phyloP scores from a whole-genome alignment of 2,797 vertebrate genomes.

The Hydrolagus colliei region DNA sequence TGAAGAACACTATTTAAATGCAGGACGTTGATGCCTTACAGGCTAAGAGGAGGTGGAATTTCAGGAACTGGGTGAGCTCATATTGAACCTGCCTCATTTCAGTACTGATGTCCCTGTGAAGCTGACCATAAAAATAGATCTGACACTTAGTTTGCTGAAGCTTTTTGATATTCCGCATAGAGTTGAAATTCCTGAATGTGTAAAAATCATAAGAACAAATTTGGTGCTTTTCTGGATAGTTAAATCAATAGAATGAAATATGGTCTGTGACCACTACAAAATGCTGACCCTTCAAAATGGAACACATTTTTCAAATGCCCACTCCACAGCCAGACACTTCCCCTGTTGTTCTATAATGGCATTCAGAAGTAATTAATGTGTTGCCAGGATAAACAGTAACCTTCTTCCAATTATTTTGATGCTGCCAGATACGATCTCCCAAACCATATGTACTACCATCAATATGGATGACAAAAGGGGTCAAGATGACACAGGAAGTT shows the following conservation, averaged over 20 bases:
- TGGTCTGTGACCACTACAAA: background rate
- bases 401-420: constrained; percentile 16
- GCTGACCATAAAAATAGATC: background rate
- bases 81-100: no score
- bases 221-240: background rate
- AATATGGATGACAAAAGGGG: constrained; percentile 24
- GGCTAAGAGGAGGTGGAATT: background rate
- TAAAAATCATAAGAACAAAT: background rate
- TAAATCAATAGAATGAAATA: background rate
- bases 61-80: no score
- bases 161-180: background rate
- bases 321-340: background rate
- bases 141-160: background rate
- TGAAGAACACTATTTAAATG: background rate
- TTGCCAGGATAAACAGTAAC: background rate
- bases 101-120: background rate
- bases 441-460: background rate
- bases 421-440: constrained; percentile 3
- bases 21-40: background rate
- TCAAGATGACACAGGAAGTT: constrained; percentile 16
- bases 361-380: background rate
- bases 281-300: background rate
- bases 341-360: background rate
- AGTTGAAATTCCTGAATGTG: background rate
- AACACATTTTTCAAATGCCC: background rate